Base-by-base conservation (phyloP, 2,888 invertebrate species). In the Cetonia aurata region DNA sequence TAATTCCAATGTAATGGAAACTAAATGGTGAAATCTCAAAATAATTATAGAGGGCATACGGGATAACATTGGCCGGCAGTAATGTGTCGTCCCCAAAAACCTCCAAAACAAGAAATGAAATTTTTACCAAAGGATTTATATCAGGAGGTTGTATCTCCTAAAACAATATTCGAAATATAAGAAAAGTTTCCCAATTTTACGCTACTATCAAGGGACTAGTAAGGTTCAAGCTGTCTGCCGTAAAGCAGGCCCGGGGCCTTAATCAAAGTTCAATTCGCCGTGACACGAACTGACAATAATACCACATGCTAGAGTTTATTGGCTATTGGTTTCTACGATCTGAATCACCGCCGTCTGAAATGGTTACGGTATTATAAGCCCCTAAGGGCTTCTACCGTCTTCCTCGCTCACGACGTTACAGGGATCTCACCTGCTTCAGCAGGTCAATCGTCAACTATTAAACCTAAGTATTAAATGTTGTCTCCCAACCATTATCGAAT, bases 191-290 rank as follows among this genome's bases (percentile, higher is more conserved):
- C 75, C 78, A 78, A 79, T 80, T 80, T 80, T 69, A 66, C 76
- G 76, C 75, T 75, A 77, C 76, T 77, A 77, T 75, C 80, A 74
- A 60, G 80, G 78, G 79, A 79, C 76, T 75, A 75, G 76, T 79
- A 78, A 77, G 77, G 77, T 77, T 75, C 77, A 74, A 77, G 75
- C 75, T 77, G 78, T 77, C 77, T 75, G 75, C 73, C 71, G 74
- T 75, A 76, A 77, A 76, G 75, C 74, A 74, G 77, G 75, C 75
- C 75, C 67, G 75, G 72, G 76, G 78, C 78, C 79, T 80, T 80
- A 81, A 81, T 81, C 81, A 81, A 81, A 81, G 80, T 80, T 80
- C 80, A 81, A 81, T 81, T 79, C 79, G 75, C 76, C 77, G 79
- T 80, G 80, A 80, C 80, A 79, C 80, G 77, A 77, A 77, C 80